A percentile compares a stretch with the other conserved stretches of the same genome.
phyloP scores from a whole-genome alignment of 2,797 vertebrate species.

The Chloroceryle amazona region DNA sequence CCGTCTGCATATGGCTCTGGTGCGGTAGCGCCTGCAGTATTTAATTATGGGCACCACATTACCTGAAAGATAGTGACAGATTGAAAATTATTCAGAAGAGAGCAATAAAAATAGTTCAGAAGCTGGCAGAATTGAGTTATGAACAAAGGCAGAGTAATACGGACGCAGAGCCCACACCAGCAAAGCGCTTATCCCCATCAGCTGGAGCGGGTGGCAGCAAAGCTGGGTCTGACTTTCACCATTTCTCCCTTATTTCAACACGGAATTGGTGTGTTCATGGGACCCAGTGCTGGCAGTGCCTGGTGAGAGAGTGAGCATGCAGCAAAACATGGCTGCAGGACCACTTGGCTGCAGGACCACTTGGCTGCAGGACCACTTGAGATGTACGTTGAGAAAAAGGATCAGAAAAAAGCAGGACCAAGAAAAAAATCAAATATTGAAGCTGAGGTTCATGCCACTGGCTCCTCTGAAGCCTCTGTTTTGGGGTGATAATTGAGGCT shows the following conservation, averaged over 20 bases:
- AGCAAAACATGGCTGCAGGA: not conserved
- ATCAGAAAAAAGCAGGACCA: not conserved
- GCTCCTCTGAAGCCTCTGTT: not conserved
- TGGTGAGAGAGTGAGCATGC: not conserved
- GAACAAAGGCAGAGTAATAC: slow-evolving; percentile 20
- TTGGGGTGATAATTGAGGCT: not conserved
- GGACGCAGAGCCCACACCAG: rapidly evolving
- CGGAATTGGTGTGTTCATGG: not conserved
- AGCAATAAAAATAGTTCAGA: slow-evolving; percentile 69
- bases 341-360: not conserved
- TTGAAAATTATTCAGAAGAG: slow-evolving; percentile 74
- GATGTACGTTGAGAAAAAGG: not conserved
- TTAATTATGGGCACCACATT: slow-evolving; percentile 72
- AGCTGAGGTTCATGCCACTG: not conserved
- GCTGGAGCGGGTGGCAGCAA: not conserved
- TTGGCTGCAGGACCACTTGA: not conserved
- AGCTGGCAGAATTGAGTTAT: slow-evolving; percentile 62
- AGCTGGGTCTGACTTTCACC: not conserved
- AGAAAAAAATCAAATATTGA: not conserved
- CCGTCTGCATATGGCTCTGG: slow-evolving; percentile 61
- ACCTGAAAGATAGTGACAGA: slow-evolving; percentile 70
- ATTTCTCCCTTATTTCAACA: not conserved
- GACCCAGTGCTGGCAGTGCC: not conserved
- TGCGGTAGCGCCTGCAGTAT: slow-evolving; percentile 56
- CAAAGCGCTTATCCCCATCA: not conserved